These are phyloP conservation scores for Sciurus carolinensis DNA, from an alignment of 2,797 vertebrate genomes.

Conservation along the genomic window DNA sequence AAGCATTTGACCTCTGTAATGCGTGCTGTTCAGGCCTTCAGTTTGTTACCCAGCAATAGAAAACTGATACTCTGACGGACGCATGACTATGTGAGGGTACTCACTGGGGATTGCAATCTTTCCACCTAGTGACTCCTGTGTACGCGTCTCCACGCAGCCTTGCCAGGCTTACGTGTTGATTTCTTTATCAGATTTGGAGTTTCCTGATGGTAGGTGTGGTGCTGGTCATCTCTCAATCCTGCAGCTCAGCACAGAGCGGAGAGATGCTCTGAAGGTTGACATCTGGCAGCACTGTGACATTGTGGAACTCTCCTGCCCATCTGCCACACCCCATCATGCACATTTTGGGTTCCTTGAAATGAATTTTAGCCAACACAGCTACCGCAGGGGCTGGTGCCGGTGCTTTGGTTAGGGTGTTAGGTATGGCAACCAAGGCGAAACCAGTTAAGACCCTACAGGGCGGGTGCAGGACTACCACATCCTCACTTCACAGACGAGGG, in stretches of 20 bases:
- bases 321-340: neutral
- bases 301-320: neutral
- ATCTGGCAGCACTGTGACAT: neutral
- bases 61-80: neutral
- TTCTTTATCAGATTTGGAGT: neutral
- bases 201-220: neutral
- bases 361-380: fast-evolving
- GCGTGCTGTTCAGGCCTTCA: neutral
- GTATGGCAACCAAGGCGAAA: fast-evolving
- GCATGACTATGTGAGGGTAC: neutral
- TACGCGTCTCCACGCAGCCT: neutral
- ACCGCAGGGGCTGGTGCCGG: fast-evolving
- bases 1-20: neutral
- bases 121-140: fast-evolving
- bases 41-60: neutral
- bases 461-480: fast-evolving
- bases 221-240: neutral
- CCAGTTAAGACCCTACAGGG: fast-evolving
- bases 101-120: neutral
- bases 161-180: too few relatives aligned
- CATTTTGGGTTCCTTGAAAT: neutral
- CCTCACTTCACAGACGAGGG: neutral
- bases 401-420: fast-evolving
- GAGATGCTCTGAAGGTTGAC: neutral
- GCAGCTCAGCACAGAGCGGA: neutral